Evolutionary conservation across 53 echinoderm and acorn worm species (phyloP), one percentile per base, ranked within the genome.

Genomic region (Holothuria leucospilota): DNA sequence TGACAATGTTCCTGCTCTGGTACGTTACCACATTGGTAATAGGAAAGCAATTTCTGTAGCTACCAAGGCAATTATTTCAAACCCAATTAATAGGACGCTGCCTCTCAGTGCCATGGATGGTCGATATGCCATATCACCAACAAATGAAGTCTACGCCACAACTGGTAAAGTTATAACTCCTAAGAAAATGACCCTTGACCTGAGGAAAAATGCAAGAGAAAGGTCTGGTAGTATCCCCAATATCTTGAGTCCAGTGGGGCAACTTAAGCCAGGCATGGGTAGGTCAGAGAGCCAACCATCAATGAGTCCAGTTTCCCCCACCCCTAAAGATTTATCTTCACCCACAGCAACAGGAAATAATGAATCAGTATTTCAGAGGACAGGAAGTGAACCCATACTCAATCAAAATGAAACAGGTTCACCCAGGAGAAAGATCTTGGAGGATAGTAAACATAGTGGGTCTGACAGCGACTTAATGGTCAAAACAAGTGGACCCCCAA

Each of bases 61-160:
- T 12, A 95, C 99, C 1, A 90, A 90, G 29, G 99, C 99, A 0
- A 87, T 99, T 21, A 95, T 95, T 27, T 82, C 85, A 62, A 86
- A 90, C 25, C 99, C 99, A 4, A 85, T 99, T 8, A 99, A 99
- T 72, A 90, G 99, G 52, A 95, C 91, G 14, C 62, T 95, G 30
- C 99, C 99, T 1, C 85, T 99, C 39, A 99, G 99, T 85, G 95
- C 92, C 68, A 99, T 93, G 56, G 99, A 99, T 42, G 89, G 87
- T 41, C 93, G 92, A 67, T 99, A 99, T 85, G 99, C 99, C 38
- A 90, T 88, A 60, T 83, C 65, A 26, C 65, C 65, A 4, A 64
- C 65, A 29, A 66, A 64, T 42, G 84, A 83, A 0, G 84, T 83
- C 2, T 83, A 83, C 25, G 24, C 68, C 42, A 40, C 84, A 23